Evolutionary conservation across 1,140 invertebrate genomes (phyloP).

Genomic region (Physella acuta): DNA sequence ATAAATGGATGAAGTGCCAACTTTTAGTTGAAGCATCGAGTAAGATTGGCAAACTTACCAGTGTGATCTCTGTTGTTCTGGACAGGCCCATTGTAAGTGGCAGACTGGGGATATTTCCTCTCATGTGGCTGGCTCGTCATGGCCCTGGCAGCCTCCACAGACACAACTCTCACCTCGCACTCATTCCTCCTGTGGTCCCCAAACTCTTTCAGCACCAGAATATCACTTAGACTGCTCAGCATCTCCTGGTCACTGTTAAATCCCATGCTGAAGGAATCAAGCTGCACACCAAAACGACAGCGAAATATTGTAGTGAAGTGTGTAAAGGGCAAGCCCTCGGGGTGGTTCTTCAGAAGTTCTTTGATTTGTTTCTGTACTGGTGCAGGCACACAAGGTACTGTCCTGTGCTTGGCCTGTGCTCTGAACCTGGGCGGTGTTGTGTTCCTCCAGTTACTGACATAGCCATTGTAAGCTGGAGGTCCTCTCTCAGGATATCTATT

Average conservation of each 20-base stretch:
- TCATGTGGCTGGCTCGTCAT: neutral
- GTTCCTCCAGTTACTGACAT: conserved; percentile 6
- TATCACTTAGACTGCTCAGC: conserved; percentile 34
- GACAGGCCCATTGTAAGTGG: neutral
- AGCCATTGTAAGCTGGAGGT: conserved; percentile 26
- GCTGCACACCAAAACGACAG: conserved; percentile 37
- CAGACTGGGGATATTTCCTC: neutral
- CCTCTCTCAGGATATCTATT: neutral
- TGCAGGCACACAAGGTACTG: conserved; percentile 29
- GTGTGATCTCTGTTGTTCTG: neutral
- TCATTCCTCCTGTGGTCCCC: too few relatives aligned
- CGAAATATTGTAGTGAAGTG: conserved; percentile 41
- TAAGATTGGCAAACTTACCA: neutral
- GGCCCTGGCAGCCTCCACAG: conserved; percentile 13
- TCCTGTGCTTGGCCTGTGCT: conserved; percentile 2
- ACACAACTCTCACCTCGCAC: conserved; percentile 34
- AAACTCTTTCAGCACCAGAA: conserved; percentile 31
- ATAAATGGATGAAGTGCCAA: neutral
- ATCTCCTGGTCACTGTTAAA: conserved; percentile 38
- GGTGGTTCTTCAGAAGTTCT: conserved; percentile 32
- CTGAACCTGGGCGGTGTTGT: neutral
- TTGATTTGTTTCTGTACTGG: conserved; percentile 33
- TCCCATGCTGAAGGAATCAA: conserved; percentile 34
- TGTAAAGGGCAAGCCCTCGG: conserved; percentile 33
- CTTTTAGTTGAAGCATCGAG: neutral